Evolutionary conservation across 1,140 invertebrate genomes (phyloP).

Genomic region (Diplogasteroides magnus): DNA sequence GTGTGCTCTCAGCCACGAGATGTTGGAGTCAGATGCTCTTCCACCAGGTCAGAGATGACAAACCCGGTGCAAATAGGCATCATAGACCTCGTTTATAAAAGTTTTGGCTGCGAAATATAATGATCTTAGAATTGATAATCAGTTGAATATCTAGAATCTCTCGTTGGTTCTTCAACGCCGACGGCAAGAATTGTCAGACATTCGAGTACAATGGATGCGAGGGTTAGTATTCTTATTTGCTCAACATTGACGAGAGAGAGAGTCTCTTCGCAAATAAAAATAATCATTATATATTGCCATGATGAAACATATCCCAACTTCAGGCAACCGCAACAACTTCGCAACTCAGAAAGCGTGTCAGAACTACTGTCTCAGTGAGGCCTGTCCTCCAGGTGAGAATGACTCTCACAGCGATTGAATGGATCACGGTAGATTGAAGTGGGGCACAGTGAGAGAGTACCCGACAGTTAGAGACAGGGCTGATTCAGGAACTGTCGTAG

Average conservation of each 20-base stretch:
- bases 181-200: conserved; percentile 50
- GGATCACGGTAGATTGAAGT: no score
- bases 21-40: conserved; percentile 48
- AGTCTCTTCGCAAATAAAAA: no score
- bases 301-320: conserved; percentile 2
- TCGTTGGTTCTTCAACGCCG: conserved; percentile 53
- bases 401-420: no score
- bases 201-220: conserved; percentile 55
- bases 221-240: conserved; percentile 28
- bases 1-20: conserved; percentile 51
- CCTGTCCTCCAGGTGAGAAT: conserved; percentile 51
- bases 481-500: conserved; percentile 54
- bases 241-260: no score
- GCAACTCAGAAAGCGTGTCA: conserved; percentile 53
- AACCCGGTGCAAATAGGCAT: no score
- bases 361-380: conserved; percentile 53
- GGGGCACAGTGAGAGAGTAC: no score
- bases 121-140: no score
- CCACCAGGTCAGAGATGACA: no score
- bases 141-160: conserved; percentile 40
- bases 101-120: no score
- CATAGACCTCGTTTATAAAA: no score
- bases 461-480: no score
- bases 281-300: no score
- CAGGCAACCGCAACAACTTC: conserved; percentile 53